Percentiles rank a stretch among this genome's conserved stretches.
These are phyloP conservation scores for Theocolax elegans DNA, from an alignment of 1,140 invertebrate genomes.

Conservation along the genomic window DNA sequence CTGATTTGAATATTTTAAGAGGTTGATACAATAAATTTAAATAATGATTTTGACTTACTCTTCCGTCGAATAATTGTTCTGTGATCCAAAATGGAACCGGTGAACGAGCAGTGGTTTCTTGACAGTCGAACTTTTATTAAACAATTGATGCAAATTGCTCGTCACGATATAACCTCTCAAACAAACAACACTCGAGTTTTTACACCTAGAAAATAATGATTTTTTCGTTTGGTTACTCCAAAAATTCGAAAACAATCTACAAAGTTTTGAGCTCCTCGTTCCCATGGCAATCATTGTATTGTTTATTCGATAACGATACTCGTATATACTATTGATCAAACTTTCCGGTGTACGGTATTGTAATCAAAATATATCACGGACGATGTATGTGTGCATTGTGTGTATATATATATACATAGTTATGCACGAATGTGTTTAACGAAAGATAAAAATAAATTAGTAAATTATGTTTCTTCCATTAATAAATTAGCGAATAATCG, in stretches of 20 bases:
- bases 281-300: constrained; percentile 45
- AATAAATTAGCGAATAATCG: no score
- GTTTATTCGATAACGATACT: constrained; percentile 37
- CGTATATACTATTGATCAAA: constrained; percentile 45
- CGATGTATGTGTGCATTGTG: no score
- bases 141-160: not conserved
- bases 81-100: constrained; percentile 9
- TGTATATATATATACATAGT: no score
- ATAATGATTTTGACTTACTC: constrained; percentile 39
- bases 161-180: constrained; percentile 47
- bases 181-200: not conserved
- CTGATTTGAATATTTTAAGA: not conserved
- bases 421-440: no score
- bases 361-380: no score
- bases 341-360: no score
- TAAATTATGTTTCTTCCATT: no score
- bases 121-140: constrained; percentile 18
- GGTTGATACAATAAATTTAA: not conserved
- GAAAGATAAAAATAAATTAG: no score
- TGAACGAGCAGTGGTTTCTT: not conserved
- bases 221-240: not conserved
- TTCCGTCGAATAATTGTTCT: constrained; percentile 12
- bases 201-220: not conserved
- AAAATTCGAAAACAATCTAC: not conserved
- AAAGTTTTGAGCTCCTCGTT: constrained; percentile 12